phyloP scores from a whole-genome alignment of 2,113 vertebrate genomes.

The Chrysemys picta region DNA sequence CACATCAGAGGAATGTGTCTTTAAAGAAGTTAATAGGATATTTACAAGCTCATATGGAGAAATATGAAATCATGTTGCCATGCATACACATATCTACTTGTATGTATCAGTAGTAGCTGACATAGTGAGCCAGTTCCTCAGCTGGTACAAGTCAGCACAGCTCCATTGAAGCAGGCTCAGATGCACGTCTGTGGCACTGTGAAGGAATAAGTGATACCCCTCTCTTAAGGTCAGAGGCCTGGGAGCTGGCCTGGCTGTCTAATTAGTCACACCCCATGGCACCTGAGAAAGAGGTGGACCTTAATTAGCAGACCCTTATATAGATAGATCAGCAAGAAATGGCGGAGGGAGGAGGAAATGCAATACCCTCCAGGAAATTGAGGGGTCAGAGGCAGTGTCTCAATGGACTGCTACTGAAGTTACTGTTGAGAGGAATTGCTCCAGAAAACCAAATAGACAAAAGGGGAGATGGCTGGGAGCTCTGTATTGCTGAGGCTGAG shows the following conservation, averaged over 20 bases:
- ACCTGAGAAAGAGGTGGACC: neutral
- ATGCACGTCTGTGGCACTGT: neutral
- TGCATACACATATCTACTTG: neutral
- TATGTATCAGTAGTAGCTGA: neutral
- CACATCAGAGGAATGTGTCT: neutral
- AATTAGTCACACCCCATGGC: neutral
- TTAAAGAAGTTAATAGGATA: neutral
- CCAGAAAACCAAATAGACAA: too few species aligned
- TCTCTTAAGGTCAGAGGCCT: too few species aligned
- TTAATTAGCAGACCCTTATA: neutral
- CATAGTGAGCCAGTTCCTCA: neutral
- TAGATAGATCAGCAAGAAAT: neutral
- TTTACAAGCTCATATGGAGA: neutral
- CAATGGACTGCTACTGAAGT: too few species aligned
- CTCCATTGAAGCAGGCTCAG: neutral
- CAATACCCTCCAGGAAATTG: neutral
- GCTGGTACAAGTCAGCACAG: neutral
- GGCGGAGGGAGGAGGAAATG: neutral
- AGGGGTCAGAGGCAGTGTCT: neutral
- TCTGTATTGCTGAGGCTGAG: too few species aligned
- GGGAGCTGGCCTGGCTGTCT: neutral
- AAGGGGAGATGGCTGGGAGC: too few species aligned
- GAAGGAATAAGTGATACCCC: neutral
- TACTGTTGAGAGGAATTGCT: too few species aligned
- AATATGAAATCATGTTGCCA: neutral